phyloP scores from a whole-genome alignment of 1,140 invertebrate species.

The Procambarus clarkii region DNA sequence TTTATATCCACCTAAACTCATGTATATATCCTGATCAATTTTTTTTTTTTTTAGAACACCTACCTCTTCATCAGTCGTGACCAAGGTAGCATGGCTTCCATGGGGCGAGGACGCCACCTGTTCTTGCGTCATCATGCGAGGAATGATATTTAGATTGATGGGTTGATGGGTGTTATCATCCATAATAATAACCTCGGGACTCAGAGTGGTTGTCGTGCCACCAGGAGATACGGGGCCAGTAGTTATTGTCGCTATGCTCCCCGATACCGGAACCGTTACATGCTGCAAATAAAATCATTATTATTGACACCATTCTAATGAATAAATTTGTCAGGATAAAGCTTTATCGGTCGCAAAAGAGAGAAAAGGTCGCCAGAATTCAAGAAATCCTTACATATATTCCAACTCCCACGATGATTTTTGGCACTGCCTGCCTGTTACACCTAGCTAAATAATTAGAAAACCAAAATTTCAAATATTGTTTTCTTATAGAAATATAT shows the following conservation, averaged over 20 bases:
- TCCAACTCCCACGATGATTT: too few species aligned
- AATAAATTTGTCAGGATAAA: too few species aligned
- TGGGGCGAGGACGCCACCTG: conserved; percentile 38
- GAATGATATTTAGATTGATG: conserved; percentile 63
- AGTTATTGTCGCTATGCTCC: conserved; percentile 50
- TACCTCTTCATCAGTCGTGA: conserved; percentile 53
- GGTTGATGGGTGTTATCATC: conserved; percentile 54
- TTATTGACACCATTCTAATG: not conserved
- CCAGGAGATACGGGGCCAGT: conserved; percentile 54
- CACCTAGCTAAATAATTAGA: too few species aligned
- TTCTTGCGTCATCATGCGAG: conserved; percentile 51
- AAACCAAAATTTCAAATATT: too few species aligned
- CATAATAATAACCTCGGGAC: conserved; percentile 62
- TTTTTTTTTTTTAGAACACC: too few species aligned
- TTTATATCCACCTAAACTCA: too few species aligned
- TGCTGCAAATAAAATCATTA: conserved; percentile 8
- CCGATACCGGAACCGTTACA: conserved; percentile 55
- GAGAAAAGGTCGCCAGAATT: too few species aligned
- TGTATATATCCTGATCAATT: too few species aligned
- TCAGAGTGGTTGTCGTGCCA: conserved; percentile 47
- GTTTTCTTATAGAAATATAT: too few species aligned
- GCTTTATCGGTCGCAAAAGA: too few species aligned
- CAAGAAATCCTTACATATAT: too few species aligned
- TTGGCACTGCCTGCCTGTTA: too few species aligned
- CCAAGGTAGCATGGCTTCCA: conserved; percentile 42